Percentiles rank a stretch among this genome's conserved stretches.
phyloP scores from a whole-genome alignment of 2,888 invertebrate species.

The Rhogogaster chlorosoma region DNA sequence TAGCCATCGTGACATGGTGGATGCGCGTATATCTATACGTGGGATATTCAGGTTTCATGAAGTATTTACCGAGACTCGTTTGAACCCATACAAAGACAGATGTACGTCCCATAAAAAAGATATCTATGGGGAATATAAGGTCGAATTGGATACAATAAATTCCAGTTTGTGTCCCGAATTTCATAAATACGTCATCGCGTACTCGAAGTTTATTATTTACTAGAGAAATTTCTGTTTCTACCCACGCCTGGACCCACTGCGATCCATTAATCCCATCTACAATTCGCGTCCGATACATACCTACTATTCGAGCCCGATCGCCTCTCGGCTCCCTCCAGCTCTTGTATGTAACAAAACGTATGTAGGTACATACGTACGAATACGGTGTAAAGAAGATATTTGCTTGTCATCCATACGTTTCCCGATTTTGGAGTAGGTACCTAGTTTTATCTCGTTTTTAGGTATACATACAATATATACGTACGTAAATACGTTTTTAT shows the following conservation, averaged over 20 bases:
- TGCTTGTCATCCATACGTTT: not conserved
- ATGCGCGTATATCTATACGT: not conserved
- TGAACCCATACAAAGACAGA: not conserved
- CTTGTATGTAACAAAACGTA: no score
- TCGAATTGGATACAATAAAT: constrained; percentile 32
- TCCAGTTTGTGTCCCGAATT: constrained; percentile 34
- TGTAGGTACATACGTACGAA: not conserved
- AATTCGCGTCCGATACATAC: not conserved
- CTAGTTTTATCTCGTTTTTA: no score
- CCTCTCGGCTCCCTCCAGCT: not conserved
- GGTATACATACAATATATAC: no score
- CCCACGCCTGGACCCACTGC: not conserved
- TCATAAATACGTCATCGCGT: constrained; percentile 40
- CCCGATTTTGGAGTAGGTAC: not conserved
- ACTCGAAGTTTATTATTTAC: constrained; percentile 29
- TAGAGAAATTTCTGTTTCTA: not conserved
- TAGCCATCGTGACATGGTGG: not conserved
- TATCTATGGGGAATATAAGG: constrained; percentile 27
- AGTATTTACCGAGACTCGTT: not conserved
- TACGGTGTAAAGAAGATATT: not conserved
- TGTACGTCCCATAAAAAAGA: not conserved
- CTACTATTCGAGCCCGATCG: not conserved
- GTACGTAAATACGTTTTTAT: not conserved
- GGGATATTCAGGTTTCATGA: not conserved
- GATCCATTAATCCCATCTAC: not conserved